These are phyloP conservation scores for Venustaconcha ellipsiformis DNA, from an alignment of 1,140 invertebrate species.

Conservation along the genomic window DNA sequence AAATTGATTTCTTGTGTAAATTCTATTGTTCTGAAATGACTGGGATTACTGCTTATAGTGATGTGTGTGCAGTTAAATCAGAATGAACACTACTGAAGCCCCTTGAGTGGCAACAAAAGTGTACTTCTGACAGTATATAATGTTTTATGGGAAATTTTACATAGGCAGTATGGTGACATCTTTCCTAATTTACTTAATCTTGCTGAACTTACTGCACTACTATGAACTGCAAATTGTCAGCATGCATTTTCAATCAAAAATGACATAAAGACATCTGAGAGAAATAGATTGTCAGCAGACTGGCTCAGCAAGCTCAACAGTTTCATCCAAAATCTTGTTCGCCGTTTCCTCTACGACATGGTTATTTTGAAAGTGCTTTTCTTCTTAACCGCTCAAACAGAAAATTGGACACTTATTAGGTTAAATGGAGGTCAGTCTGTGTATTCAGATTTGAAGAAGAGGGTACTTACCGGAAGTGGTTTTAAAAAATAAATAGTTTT, in stretches of 20 bases:
- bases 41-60: too few relatives aligned
- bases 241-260: conserved; percentile 9
- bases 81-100: conserved; percentile 1
- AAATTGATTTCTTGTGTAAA: too few relatives aligned
- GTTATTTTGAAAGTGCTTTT: too few relatives aligned
- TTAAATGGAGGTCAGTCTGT: too few relatives aligned
- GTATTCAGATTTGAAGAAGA: too few relatives aligned
- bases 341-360: too few relatives aligned
- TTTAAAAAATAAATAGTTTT: too few relatives aligned
- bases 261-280: conserved; percentile 1
- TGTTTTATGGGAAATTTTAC: neutral
- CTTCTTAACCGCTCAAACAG: too few relatives aligned
- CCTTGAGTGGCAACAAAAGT: neutral
- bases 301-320: neutral
- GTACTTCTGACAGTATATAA: conserved; percentile 1
- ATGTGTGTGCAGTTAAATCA: neutral
- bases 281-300: conserved; percentile 4
- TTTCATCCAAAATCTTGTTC: too few relatives aligned
- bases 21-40: too few relatives aligned
- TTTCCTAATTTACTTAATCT: conserved; percentile 10
- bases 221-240: conserved; percentile 9
- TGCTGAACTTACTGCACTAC: conserved; percentile 5
- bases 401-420: too few relatives aligned
- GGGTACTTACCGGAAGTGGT: too few relatives aligned
- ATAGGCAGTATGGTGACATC: conserved; percentile 2